Base-by-base conservation (phyloP, 2,888 invertebrate genomes). In the Chrysina gloriosa region DNA sequence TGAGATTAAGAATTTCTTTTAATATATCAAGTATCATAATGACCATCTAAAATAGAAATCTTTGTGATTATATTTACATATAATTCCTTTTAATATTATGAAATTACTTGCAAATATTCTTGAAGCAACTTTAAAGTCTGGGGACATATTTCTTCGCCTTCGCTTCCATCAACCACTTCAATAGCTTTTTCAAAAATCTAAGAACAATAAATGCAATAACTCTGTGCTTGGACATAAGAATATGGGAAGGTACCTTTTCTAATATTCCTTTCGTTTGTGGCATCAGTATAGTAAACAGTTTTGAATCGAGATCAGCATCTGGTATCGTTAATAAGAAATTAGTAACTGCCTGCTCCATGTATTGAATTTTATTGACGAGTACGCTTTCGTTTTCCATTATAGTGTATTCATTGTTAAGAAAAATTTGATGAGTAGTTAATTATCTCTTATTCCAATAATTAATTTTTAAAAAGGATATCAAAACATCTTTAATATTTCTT, bases 51-150 rank as follows among this genome's bases (percentile, higher is more conserved):
- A 75, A 67, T 3, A 2, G 2, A 2, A 4, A 3, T 3, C n/a
- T 4, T 31, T 31, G 3, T 31, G 7, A 9, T 9, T 31, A 9
- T 2, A 1, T 31, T 31, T n/a, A 3, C 1, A 9, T 31, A 31
- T 2, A 31, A 2, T 31, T 2, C 3, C 2, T 4, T 31, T 9
- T 31, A 2, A 9, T n/a, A 31, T 9, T 4, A 31, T 2, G 65
- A 47, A 73, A 65, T 61, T 73, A 75, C 76, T 56, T 73, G 52
- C 56, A 77, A 70, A 65, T 76, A 74, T 36, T 73, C 70, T 52
- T 72, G 71, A 25, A 77, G 61, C 47, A 72, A 65, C 23, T 70
- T 63, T 21, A 61, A 73, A 47, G 68, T 63, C 27, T 63, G 45
- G 11, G 29, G 5, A 45, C 65, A 65, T 39, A 29, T 42, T 50